phyloP scores from a whole-genome alignment of 2,113 vertebrate species.

The Phyllostomus hastatus region DNA sequence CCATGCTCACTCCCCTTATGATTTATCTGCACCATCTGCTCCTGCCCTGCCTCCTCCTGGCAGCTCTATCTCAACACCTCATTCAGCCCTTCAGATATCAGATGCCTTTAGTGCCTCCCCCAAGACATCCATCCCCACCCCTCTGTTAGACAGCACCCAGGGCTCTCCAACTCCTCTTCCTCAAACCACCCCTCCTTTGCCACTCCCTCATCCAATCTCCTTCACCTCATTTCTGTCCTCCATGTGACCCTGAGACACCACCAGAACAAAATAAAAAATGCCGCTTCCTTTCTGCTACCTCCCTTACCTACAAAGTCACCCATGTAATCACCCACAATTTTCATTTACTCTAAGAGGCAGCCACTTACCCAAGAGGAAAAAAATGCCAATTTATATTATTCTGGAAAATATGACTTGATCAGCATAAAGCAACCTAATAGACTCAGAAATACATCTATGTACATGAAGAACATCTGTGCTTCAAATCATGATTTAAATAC shows the following conservation, averaged over 20 bases:
- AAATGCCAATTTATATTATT: neutral
- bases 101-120: neutral
- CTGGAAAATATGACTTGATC: neutral
- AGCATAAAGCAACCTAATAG: neutral
- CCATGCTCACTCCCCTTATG: neutral
- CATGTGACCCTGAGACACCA: neutral
- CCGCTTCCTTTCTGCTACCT: neutral
- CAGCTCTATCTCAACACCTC: neutral
- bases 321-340: neutral
- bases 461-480: neutral
- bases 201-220: neutral
- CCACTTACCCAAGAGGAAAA: neutral
- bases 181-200: neutral
- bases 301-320: neutral
- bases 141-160: neutral
- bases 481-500: constrained; percentile 27
- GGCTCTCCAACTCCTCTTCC: neutral
- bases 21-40: neutral
- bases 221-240: neutral
- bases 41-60: neutral
- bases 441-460: neutral
- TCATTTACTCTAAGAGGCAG: neutral
- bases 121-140: neutral
- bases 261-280: neutral
- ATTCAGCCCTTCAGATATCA: neutral